Base-by-base conservation (phyloP, 2,797 vertebrate species). In the Myiothlypis chrysogaster region DNA sequence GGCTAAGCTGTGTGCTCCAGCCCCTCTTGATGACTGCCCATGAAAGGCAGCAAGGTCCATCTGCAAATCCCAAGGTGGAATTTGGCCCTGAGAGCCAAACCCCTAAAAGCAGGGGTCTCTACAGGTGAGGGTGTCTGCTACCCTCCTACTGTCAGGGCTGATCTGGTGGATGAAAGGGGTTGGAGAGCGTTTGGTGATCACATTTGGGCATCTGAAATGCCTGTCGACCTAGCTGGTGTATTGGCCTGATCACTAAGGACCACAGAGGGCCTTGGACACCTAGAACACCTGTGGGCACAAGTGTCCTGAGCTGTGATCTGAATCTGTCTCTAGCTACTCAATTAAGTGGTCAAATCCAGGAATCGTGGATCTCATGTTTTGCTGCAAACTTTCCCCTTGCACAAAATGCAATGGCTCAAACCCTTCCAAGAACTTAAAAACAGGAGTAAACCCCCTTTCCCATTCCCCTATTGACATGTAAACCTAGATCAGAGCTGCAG, bases 371-470 rank as follows among this genome's bases (percentile, higher is more conserved):
- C 18, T 76, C n/a, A 17, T 56, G 4, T 52, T 68, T 50, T 35
- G 17, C 12, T 63, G 52, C 28, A 84, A 27, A 28, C 7, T 46
- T 78, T 5, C 21, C 18, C 34, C 22, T 71, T 2, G 1, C 14
- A 44, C 12, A 34, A 5, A 89, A 11, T 1, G 4, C 14, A 57
- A 32, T 25, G 32, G 9, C 22, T 15, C 28, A 66, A 92, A 60
- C 4, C 4, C 37, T 90, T 55, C 41, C 6, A 18, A 84, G 37
- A 75, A 25, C 14, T 47, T 73, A 35, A n/a, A 7, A 85, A 24
- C 2, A 52, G 11, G 34, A 69, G 7, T 37, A 53, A 55, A 63
- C 0, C 0, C 0, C 2, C 8, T 50, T 57, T 85, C 28, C 12
- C 3, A 3, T 32, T 69, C 7, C 6, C 11, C 50, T 55, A 1